phyloP scores from a whole-genome alignment of 2,797 vertebrate species.

The Astyanax mexicanus region DNA sequence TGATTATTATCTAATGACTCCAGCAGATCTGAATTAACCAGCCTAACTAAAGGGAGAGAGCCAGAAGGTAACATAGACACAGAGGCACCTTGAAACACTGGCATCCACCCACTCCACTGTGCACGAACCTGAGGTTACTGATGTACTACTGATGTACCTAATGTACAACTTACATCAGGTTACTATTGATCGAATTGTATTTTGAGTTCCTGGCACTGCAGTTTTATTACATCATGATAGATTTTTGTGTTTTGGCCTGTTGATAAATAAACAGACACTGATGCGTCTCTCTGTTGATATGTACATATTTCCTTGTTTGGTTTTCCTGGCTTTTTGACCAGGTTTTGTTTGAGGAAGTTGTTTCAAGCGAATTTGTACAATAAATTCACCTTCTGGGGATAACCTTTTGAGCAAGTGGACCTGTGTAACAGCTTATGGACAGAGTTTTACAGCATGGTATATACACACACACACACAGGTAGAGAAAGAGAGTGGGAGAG shows the following conservation, averaged over 20 bases:
- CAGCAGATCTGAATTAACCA: too few species aligned
- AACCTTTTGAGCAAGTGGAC: neutral
- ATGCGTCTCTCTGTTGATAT: slow-evolving; percentile 16
- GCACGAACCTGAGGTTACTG: too few species aligned
- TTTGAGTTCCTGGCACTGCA: neutral
- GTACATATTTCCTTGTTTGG: neutral
- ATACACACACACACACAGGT: too few species aligned
- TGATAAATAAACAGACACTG: neutral
- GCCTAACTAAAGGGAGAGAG: too few species aligned
- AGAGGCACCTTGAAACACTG: too few species aligned
- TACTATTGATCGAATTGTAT: neutral
- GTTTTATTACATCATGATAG: neutral
- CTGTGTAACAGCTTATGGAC: neutral
- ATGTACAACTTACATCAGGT: neutral
- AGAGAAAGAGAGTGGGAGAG: neutral
- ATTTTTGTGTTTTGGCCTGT: neutral
- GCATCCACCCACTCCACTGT: too few species aligned
- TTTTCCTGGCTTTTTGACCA: neutral
- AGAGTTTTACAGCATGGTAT: neutral
- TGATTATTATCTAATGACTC: too few species aligned
- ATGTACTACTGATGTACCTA: too few species aligned
- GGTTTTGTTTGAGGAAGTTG: too few species aligned
- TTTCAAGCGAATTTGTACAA: too few species aligned
- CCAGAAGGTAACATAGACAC: too few species aligned
- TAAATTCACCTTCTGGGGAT: neutral